These are phyloP conservation scores for Cataglyphis altisquamis DNA, from an alignment of 2,888 invertebrate genomes.

Conservation along the genomic window DNA sequence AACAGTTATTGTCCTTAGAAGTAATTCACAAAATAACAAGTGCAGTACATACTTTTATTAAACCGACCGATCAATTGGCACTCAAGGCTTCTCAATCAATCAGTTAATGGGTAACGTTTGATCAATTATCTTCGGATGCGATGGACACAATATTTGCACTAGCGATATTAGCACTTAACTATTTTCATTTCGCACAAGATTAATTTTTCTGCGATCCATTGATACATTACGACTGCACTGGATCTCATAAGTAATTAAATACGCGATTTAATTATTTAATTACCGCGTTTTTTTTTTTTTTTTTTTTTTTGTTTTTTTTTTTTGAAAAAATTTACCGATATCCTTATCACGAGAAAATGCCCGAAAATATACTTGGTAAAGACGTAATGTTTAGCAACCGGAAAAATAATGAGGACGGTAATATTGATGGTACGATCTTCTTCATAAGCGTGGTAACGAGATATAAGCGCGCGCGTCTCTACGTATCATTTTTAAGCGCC, in stretches of 20 bases:
- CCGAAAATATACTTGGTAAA: slow-evolving; percentile 11
- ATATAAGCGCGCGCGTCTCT: slow-evolving; percentile 56
- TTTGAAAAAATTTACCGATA: slow-evolving; percentile 28
- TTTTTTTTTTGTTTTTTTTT: background rate
- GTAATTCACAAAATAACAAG: slow-evolving; percentile 34
- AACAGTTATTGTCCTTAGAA: slow-evolving; percentile 2
- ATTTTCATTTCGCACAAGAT: slow-evolving; percentile 23
- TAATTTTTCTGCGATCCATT: background rate
- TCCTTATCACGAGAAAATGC: slow-evolving; percentile 21
- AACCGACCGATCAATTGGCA: slow-evolving; percentile 21
- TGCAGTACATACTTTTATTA: background rate
- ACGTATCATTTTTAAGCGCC: slow-evolving; percentile 74
- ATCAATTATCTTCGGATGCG: slow-evolving; percentile 18
- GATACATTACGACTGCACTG: too few relatives aligned
- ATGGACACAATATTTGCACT: slow-evolving; percentile 21
- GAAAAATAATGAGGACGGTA: slow-evolving; percentile 68
- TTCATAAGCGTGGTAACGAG: slow-evolving; percentile 78
- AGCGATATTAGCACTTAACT: slow-evolving; percentile 3
- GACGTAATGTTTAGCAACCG: slow-evolving; percentile 54
- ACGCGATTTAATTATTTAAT: background rate
- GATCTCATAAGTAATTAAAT: background rate
- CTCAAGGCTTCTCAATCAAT: slow-evolving; percentile 23
- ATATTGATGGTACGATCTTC: slow-evolving; percentile 67
- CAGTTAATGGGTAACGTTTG: slow-evolving; percentile 23
- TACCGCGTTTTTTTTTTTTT: background rate